Base-by-base conservation (phyloP, 1,140 invertebrate genomes). In the Bombus consobrinus region DNA sequence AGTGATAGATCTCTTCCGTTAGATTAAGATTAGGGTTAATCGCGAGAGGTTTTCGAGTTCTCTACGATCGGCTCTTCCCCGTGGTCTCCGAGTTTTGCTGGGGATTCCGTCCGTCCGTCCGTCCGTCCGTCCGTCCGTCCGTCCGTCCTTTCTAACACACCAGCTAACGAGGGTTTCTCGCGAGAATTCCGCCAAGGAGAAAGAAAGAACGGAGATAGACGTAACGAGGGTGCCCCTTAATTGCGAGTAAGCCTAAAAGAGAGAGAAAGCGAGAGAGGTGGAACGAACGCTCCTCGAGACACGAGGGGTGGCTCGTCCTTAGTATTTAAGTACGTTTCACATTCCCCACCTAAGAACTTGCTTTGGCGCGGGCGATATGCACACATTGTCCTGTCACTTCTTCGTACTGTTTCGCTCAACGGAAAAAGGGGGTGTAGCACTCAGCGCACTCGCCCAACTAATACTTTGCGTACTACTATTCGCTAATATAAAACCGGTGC, bases 311-410 rank as follows among this genome's bases (percentile, higher is more conserved):
- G 88, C 81, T 91, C 83, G 86, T 91, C 81, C 89, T 87, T 91
- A 89, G 90, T 53, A 64, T 88, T 91, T 91, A 91, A 91, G 90
- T 91, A 91, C 90, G 83, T 87, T 83, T 91, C 91, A 92, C 91
- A 88, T 91, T 88, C 87, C 90, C 91, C 80, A 79, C 82, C 86
- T 37, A 66, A 84, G 73, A 87, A 91, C 87, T 92, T 92, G 91
- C 91, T 92, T 92, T 92, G 91, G 91, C 91, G 91, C 91, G 91
- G 91, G 91, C 91, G 87, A 91, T 88, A 88, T 85, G 89, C 89
- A 90, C 80, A 91, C 87, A 87, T 91, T 91, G 82, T 89, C 83
- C 87, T 90, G 89, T 91, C 87, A 89, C 82, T 91, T 88, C 87
- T 91, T 89, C 83, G 80, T 91, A 89, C 76, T 89, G 79, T 91